Evolutionary conservation across 2,113 vertebrate species (phyloP).

Genomic region (Amblyopsis rosae): DNA sequence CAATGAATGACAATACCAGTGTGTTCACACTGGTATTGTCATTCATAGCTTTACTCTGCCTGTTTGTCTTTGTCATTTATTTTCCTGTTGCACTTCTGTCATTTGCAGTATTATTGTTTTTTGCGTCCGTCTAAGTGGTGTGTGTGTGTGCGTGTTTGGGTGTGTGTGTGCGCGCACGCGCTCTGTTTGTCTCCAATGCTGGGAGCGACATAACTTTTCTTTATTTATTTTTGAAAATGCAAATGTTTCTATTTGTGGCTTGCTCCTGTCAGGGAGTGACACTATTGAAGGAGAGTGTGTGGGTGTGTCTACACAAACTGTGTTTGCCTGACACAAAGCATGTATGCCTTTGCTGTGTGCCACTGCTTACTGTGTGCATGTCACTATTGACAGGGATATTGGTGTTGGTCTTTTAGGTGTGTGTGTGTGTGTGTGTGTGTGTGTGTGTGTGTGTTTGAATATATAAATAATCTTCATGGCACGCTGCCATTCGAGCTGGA

Average conservation of each 20-base stretch:
- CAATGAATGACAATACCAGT: conserved; percentile 18
- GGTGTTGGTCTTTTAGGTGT: conserved; percentile 20
- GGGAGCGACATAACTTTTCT: conserved; percentile 40
- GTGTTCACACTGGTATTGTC: conserved; percentile 41
- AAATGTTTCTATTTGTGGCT: conserved; percentile 69
- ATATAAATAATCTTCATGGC: neutral
- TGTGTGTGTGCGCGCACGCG: neutral
- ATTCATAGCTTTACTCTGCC: conserved; percentile 51
- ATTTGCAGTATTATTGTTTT: conserved; percentile 22
- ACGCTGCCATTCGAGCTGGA: neutral
- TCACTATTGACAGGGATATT: conserved; percentile 21
- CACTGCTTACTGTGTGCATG: conserved; percentile 27
- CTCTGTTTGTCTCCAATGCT: conserved; percentile 11
- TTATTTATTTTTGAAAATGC: conserved; percentile 57
- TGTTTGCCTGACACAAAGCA: conserved; percentile 28
- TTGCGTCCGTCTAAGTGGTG: conserved; percentile 32
- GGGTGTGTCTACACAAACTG: conserved; percentile 12
- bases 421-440: neutral
- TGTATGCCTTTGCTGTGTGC: conserved; percentile 27
- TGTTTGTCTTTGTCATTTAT: conserved; percentile 36
- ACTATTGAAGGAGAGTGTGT: conserved; percentile 34
- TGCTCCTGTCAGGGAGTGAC: conserved; percentile 55
- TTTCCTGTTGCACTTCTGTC: conserved; percentile 49
- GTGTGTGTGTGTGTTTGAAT: neutral
- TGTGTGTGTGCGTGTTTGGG: conserved; percentile 1